Evolutionary conservation across 2,797 vertebrate species (phyloP).

Genomic region (Mycteria americana): DNA sequence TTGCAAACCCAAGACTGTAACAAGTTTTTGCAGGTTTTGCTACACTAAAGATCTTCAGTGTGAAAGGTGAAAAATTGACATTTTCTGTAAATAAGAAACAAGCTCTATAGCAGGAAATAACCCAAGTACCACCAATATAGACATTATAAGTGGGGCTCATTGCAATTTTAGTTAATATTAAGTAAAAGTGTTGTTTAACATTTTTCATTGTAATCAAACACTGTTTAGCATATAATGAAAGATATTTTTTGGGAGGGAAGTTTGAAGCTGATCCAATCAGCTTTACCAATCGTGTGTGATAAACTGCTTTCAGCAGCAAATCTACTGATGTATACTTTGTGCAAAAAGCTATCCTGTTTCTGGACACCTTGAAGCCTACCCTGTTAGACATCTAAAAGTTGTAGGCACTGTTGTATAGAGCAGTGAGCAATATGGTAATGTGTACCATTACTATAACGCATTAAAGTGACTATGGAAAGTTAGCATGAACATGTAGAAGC

Average conservation of each 20-base stretch:
- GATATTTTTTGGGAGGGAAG: no score
- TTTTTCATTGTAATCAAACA: not conserved
- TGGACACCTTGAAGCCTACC: not conserved
- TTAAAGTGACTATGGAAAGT: not conserved
- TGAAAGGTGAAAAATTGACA: not conserved
- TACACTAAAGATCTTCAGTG: not conserved
- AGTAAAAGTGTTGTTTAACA: not conserved
- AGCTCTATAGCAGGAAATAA: not conserved
- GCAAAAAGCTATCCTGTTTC: not conserved
- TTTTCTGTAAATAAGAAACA: not conserved
- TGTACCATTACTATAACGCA: not conserved
- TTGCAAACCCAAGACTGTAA: not conserved
- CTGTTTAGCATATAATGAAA: not conserved
- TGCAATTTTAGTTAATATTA: not conserved
- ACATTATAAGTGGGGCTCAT: not conserved
- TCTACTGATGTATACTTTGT: not conserved
- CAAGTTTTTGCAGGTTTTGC: not conserved
- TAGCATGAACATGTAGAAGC: not conserved
- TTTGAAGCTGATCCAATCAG: not conserved
- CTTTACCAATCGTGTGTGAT: not conserved
- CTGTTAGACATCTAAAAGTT: not conserved
- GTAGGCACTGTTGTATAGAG: not conserved
- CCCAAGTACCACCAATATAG: not conserved
- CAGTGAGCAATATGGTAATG: not conserved
- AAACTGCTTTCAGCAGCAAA: not conserved